Percentiles rank a stretch among this genome's conserved stretches.
These are phyloP conservation scores for Drosophila navojoa DNA, from an alignment of 1,140 invertebrate species.

Conservation along the genomic window DNA sequence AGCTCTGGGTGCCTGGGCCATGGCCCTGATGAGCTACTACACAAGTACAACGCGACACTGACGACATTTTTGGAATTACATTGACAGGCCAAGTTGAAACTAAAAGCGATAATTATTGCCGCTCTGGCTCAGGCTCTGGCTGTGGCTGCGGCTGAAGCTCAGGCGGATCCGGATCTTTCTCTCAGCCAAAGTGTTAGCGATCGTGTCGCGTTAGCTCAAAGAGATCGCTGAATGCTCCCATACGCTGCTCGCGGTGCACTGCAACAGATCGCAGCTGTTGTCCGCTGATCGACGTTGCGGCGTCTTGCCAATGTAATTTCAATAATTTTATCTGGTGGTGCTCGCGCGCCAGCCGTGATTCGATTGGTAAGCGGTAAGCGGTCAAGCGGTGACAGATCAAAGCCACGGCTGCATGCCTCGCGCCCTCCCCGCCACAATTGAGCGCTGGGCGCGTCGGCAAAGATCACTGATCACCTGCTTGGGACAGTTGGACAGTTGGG, in stretches of 20 bases:
- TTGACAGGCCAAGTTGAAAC: slow-evolving; percentile 74
- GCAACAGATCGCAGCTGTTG: slow-evolving; percentile 24
- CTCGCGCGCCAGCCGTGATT: slow-evolving; percentile 73
- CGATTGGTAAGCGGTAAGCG: slow-evolving; percentile 60
- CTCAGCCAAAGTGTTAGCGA: slow-evolving; percentile 67
- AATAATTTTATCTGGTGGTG: slow-evolving; percentile 81
- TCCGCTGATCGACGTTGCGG: slow-evolving; percentile 57
- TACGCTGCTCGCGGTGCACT: background rate
- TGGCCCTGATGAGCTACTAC: slow-evolving; percentile 69
- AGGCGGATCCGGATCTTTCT: slow-evolving; percentile 30
- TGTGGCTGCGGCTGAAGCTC: slow-evolving; percentile 8
- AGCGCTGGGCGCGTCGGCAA: slow-evolving; percentile 60
- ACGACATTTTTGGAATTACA: slow-evolving; percentile 82
- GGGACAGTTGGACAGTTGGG: slow-evolving; percentile 49
- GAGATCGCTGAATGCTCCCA: slow-evolving; percentile 10
- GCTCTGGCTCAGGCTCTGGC: slow-evolving; percentile 20
- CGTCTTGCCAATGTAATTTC: slow-evolving; percentile 83
- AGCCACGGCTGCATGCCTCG: slow-evolving; percentile 26
- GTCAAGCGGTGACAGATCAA: slow-evolving; percentile 79
- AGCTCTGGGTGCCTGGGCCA: slow-evolving; percentile 14
- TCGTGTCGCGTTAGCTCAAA: slow-evolving; percentile 61
- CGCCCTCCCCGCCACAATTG: slow-evolving; percentile 32
- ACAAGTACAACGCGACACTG: slow-evolving; percentile 71
- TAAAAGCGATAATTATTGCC: slow-evolving; percentile 83
- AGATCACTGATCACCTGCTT: slow-evolving; percentile 72